These are phyloP conservation scores for Sebastes baramenuke DNA, from an alignment of 2,797 vertebrate species.

Conservation along the genomic window DNA sequence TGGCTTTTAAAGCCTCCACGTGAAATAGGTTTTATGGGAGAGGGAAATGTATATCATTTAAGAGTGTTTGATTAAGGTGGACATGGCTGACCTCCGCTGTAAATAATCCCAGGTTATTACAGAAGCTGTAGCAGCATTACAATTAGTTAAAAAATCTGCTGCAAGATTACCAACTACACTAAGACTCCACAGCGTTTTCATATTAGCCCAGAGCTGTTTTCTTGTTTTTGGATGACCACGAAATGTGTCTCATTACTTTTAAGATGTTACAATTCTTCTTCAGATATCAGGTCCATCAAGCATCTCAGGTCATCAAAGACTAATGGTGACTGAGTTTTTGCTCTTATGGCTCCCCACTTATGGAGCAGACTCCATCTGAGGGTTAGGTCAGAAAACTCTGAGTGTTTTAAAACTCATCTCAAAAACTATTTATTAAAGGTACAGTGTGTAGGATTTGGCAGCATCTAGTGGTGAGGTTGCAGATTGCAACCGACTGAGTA, in stretches of 20 bases:
- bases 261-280: not conserved
- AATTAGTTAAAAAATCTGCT: not conserved
- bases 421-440: too few relatives aligned
- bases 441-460: too few relatives aligned
- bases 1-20: constrained; percentile 27
- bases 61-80: constrained; percentile 26
- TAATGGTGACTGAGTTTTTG: not conserved
- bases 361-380: not conserved
- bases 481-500: too few relatives aligned
- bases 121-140: not conserved
- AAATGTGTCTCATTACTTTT: not conserved
- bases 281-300: not conserved
- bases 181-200: not conserved
- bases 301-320: not conserved
- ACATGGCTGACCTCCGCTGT: not conserved
- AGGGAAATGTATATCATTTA: constrained; percentile 26
- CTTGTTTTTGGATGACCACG: not conserved
- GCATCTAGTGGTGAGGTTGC: too few relatives aligned
- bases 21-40: constrained; percentile 33
- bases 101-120: not conserved
- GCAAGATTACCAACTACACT: not conserved
- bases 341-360: not conserved
- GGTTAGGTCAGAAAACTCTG: not conserved
- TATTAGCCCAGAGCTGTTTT: not conserved
- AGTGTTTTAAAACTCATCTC: too few relatives aligned